phyloP scores from a whole-genome alignment of 2,888 invertebrate species.

The Polyploca ridens region DNA sequence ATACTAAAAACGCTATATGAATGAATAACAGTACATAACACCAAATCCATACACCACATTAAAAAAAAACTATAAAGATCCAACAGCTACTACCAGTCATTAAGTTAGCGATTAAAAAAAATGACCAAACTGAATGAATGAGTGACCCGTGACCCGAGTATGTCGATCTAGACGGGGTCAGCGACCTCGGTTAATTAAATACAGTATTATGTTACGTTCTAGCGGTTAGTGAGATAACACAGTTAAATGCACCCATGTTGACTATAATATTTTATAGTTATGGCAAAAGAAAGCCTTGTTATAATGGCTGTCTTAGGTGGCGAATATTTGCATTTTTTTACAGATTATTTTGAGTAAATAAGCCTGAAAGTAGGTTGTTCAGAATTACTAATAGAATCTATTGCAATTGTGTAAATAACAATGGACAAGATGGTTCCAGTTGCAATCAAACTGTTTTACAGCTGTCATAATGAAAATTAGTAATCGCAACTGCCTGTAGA shows the following conservation, averaged over 20 bases:
- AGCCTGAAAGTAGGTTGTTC: too few species aligned
- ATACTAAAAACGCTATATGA: slow-evolving; percentile 24
- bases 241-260: slow-evolving; percentile 9
- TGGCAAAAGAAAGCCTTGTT: not conserved
- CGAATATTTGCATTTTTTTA: not conserved
- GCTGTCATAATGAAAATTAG: too few species aligned
- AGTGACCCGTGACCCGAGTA: slow-evolving; percentile 49
- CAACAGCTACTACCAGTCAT: not conserved
- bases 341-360: too few species aligned
- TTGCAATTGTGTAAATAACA: too few species aligned
- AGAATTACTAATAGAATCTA: too few species aligned
- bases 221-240: slow-evolving; percentile 36
- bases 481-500: too few species aligned
- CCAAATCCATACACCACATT: slow-evolving; percentile 10
- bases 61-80: not conserved
- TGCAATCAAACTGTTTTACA: too few species aligned
- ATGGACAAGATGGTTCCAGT: too few species aligned
- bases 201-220: slow-evolving; percentile 45
- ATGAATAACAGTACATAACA: slow-evolving; percentile 14
- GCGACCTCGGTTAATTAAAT: slow-evolving; percentile 46
- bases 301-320: not conserved
- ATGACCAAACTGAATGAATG: slow-evolving; percentile 25
- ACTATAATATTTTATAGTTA: slow-evolving; percentile 1
- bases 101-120: slow-evolving; percentile 2
- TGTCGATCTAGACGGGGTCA: slow-evolving; percentile 37